Base-by-base conservation (phyloP, 2,888 invertebrate genomes). In the Polydrusus pterygomalis region DNA sequence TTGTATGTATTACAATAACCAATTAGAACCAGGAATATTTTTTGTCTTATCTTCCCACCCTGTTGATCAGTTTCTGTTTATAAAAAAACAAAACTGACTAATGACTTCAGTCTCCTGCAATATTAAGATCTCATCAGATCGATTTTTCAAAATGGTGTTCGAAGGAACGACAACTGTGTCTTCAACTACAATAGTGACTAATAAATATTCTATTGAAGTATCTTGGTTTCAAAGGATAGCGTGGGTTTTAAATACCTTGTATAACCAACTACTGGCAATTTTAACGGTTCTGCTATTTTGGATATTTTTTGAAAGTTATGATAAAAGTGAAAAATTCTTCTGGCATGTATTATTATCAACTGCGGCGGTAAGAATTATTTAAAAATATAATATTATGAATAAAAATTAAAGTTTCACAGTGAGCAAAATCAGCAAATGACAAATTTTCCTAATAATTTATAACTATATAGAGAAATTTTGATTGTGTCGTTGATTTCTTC, bases 291-390 rank as follows among this genome's bases (percentile, higher is more conserved):
- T 81, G 47, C 76, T 84, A 30, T 76, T 84, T 20, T 85, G 84
- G 83, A 73, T 80, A 11, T 80, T 84, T 58, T 80, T 83, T 47
- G 78, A 81, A 45, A 71, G 82, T 64, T 68, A 20, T 9, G 80
- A 75, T 56, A 74, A 80, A 20, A 58, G 77, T 20, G 62, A 73
- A 38, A n/a, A 25, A 1, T 45, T 64, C 5, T 78, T 83, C 8
- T 84, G 83, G 82, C 85, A 86, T 70, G 77, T 81, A 30, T 73
- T 82, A 18, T 78, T 84, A 9, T 81, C 81, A 20, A 81, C 83
- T 10, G 47, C 80, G 43, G 85, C 84, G 25, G 85, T 85, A 82
- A 84, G 84, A 83, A 77, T 51, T 51, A 7, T 17, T 43, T n/a
- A n/a, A 43, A 43, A 40, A 8, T 11, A 7, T 43, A 25, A 25